These are phyloP conservation scores for Athene cunicularia DNA, from an alignment of 2,113 vertebrate species.

Conservation along the genomic window DNA sequence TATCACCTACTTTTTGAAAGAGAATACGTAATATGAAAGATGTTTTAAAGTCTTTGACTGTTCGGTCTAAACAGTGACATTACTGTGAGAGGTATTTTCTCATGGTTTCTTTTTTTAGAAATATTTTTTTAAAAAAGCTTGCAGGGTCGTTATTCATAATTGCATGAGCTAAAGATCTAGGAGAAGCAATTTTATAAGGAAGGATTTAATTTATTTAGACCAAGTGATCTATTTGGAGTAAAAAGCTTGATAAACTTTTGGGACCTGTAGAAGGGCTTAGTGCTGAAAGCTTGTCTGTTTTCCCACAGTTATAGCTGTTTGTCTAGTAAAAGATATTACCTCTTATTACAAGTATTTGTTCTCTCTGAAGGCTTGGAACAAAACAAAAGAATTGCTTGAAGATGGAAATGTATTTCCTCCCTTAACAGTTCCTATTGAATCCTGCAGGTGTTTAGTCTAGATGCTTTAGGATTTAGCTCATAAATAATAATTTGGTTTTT, in stretches of 20 bases:
- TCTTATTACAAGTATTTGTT: not conserved
- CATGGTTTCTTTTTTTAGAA: not conserved
- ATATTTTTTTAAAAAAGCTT: not conserved
- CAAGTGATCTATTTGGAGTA: not conserved
- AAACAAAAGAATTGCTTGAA: not conserved
- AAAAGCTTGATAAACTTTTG: not conserved
- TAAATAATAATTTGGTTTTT: conserved; percentile 61
- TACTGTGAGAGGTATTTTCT: not conserved
- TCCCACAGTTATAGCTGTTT: not conserved
- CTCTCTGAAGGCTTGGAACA: not conserved
- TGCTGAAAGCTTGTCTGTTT: not conserved
- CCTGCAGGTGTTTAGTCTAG: conserved; percentile 12
- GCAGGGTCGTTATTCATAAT: not conserved
- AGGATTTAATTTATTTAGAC: not conserved
- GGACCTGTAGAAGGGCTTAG: not conserved
- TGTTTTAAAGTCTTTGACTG: not conserved
- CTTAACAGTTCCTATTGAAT: conserved; percentile 29
- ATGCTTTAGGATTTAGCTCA: conserved; percentile 3
- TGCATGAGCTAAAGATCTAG: not conserved
- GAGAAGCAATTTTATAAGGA: not conserved
- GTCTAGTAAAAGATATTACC: not conserved
- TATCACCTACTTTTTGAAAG: not conserved
- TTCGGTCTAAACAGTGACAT: not conserved
- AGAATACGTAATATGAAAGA: not conserved
- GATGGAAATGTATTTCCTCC: not conserved